These are phyloP conservation scores for Rhea pennata DNA, from an alignment of 2,113 vertebrate genomes.

Conservation along the genomic window DNA sequence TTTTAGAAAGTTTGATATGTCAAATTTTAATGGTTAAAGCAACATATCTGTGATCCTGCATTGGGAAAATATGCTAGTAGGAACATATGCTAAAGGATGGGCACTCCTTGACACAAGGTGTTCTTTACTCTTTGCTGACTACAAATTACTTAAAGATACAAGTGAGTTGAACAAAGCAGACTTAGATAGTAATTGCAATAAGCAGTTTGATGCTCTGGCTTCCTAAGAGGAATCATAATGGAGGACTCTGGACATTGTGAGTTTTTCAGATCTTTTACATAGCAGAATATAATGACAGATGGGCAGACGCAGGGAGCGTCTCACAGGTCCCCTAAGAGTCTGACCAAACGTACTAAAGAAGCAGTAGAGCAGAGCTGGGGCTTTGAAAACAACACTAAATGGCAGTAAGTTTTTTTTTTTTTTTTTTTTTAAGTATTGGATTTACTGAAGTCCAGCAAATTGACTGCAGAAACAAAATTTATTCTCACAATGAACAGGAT, in stretches of 20 bases:
- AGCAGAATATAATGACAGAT: background rate
- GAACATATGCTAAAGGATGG: background rate
- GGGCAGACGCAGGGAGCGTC: background rate
- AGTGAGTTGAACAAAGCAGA: background rate
- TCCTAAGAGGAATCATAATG: background rate
- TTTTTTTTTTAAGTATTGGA: background rate
- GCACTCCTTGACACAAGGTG: background rate
- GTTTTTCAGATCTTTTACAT: background rate
- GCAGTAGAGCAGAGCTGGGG: background rate
- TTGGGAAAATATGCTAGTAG: background rate
- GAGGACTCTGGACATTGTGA: background rate
- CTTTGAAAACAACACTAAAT: background rate
- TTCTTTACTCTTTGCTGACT: background rate
- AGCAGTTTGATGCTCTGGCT: background rate
- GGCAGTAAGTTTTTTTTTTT: background rate
- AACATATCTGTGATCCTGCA: background rate
- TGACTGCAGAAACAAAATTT: background rate
- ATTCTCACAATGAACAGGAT: background rate
- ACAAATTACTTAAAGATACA: background rate
- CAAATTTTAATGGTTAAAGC: background rate
- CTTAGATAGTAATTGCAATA: background rate
- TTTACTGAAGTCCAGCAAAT: background rate
- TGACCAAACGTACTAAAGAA: background rate
- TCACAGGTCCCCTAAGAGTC: background rate
- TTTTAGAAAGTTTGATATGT: background rate